These are phyloP conservation scores for Mythimna loreyi DNA, from an alignment of 2,888 invertebrate species.

Conservation along the genomic window DNA sequence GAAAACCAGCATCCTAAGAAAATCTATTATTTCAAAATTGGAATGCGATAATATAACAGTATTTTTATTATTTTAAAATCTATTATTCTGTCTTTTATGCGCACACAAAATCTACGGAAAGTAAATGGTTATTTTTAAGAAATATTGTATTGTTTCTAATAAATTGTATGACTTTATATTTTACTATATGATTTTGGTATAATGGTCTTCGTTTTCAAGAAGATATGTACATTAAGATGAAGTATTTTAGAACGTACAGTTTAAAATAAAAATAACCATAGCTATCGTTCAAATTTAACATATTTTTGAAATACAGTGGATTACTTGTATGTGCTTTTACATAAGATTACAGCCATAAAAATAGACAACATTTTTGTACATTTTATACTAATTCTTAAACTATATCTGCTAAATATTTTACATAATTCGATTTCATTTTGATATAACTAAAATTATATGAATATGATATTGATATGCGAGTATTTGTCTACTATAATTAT, in stretches of 20 bases:
- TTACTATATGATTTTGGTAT: constrained; percentile 71
- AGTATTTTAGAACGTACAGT: not conserved
- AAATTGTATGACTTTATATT: constrained; percentile 8
- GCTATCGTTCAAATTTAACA: constrained; percentile 1
- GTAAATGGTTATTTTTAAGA: constrained; percentile 9
- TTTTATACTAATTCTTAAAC: constrained; percentile 54
- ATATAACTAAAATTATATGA: constrained; percentile 54
- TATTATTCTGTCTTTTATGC: constrained; percentile 28
- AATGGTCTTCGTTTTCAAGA: constrained; percentile 65
- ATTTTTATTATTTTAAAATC: not conserved
- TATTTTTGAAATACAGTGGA: constrained; percentile 21
- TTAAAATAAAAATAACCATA: not conserved
- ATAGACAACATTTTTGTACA: constrained; percentile 73
- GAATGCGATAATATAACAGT: constrained; percentile 17
- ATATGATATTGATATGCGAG: constrained; percentile 76
- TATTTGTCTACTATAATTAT: constrained; percentile 68
- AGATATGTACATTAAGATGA: constrained; percentile 8
- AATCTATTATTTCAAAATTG: constrained; percentile 18
- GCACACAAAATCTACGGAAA: constrained; percentile 39
- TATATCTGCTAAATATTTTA: constrained; percentile 63
- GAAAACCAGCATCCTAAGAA: not conserved
- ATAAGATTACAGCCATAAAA: constrained; percentile 69
- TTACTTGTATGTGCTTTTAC: constrained; percentile 49
- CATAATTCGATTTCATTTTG: constrained; percentile 65
- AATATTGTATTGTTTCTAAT: constrained; percentile 18